Conservation (phyloP, 2,113 vertebrate species). For the Triplophysa tibetana region DNA sequence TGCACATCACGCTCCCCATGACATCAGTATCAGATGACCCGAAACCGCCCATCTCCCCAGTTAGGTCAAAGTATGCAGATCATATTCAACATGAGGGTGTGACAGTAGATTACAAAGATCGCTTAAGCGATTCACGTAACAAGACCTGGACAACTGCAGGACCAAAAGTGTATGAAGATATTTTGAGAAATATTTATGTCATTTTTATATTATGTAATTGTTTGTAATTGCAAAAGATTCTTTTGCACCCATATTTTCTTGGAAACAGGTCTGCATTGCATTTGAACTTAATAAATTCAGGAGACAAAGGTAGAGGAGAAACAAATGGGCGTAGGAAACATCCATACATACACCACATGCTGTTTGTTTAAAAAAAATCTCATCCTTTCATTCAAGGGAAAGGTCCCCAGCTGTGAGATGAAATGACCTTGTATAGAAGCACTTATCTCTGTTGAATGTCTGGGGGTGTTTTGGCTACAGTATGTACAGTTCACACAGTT, state of each 20-base stretch:
- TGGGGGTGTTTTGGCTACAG: conserved; percentile 14
- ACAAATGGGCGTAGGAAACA: background rate
- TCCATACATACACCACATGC: conserved; percentile 15
- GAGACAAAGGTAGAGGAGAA: background rate
- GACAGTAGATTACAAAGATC: background rate
- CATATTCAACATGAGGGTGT: background rate
- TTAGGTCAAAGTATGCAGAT: conserved; percentile 12
- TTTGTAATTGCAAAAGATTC: too few relatives aligned
- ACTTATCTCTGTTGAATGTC: background rate
- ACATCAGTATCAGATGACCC: conserved; percentile 12
- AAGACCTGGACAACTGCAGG: too few relatives aligned
- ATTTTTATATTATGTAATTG: background rate
- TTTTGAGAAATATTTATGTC: background rate
- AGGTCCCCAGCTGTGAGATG: conserved; percentile 5
- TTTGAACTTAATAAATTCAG: background rate
- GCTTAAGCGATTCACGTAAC: background rate
- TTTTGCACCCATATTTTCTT: background rate
- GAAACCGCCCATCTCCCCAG: background rate
- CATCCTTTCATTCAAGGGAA: background rate
- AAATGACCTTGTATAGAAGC: background rate
- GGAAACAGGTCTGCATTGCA: background rate
- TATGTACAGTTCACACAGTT: background rate
- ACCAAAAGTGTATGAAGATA: background rate
- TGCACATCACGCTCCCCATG: conserved; percentile 11
- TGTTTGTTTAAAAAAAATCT: conserved; percentile 26